Evolutionary conservation across 1,140 invertebrate species (phyloP), one percentile per base, ranked within the genome.

Genomic region (Lasioglossum baleicum): DNA sequence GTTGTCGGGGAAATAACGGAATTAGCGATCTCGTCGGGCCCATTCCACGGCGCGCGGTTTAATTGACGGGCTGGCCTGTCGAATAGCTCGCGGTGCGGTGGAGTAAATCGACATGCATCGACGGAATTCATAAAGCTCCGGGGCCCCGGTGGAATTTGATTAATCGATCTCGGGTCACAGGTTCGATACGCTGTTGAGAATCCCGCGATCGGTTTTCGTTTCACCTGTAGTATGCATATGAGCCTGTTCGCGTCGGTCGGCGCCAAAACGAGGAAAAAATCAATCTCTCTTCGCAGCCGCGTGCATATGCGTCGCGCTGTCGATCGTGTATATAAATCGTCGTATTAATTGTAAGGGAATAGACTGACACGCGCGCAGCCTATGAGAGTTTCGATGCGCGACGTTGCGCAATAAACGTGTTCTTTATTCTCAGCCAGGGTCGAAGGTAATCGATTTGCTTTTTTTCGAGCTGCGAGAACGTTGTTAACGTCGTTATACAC

Each of bases 101-200:
- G 60, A 63, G 69, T 44, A 42, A 64, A 80, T 44, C 70, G 83
- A 83, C 66, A 51, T 60, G 53, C 76, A 71, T 74, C 44, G 35
- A 65, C 48, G 63, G 77, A 81, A 81, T 73, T 83, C 72, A 73
- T 76, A 61, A 85, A 84, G 64, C 67, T 48, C 42, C 56, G 7
- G 56, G 7, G 17, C 31, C 48, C 44, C 15, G 26, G 40, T 66
- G 58, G 72, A 76, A 83, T 56, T 53, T 86, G 84, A 86, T 86
- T 86, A 86, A 86, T 86, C 58, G 84, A 83, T 83, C 67, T 13
- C 48, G 80, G 83, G 83, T 86, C 81, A 69, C 66, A 73, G 75
- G 83, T 83, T 85, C 80, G 80, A 73, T 73, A 79, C 75, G 80
- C 69, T 80, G 75, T 75, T 73, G 71, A 85, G 80, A 80, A 75